These are phyloP conservation scores for Coracias cyanogaster DNA, from an alignment of 2,797 vertebrate species.

Conservation along the genomic window DNA sequence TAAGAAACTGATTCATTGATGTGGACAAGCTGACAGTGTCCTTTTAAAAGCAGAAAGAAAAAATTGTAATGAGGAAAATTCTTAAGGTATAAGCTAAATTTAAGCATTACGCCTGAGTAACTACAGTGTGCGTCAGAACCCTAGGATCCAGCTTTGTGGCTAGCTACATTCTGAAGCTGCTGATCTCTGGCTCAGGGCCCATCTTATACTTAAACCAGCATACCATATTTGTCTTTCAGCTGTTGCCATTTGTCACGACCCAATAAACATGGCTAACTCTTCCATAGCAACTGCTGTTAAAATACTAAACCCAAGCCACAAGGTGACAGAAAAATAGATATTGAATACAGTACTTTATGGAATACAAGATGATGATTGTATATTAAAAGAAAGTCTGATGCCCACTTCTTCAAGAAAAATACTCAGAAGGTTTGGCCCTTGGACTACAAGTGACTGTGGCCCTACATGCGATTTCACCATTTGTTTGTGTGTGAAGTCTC, in stretches of 20 bases:
- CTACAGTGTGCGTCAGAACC: neutral
- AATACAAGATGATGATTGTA: neutral
- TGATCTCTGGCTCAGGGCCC: conserved; percentile 71
- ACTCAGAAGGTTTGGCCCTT: neutral
- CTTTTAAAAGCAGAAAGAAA: neutral
- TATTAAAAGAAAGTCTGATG: neutral
- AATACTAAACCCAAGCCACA: conserved; percentile 24
- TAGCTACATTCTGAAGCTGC: conserved; percentile 32
- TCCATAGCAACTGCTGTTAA: conserved; percentile 75
- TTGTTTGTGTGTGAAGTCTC: conserved; percentile 35
- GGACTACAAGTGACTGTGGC: neutral
- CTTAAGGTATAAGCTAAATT: neutral
- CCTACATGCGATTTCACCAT: conserved; percentile 35
- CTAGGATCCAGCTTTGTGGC: conserved; percentile 53
- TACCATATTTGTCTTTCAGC: conserved; percentile 78
- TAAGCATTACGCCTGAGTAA: conserved; percentile 2
- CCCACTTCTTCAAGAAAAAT: neutral
- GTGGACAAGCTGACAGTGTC: neutral
- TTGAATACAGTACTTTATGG: neutral
- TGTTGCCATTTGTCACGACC: conserved; percentile 74
- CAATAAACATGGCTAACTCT: conserved; percentile 71
- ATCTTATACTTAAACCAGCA: conserved; percentile 58
- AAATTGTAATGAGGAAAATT: neutral
- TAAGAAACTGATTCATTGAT: neutral
- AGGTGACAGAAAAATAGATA: conserved; percentile 15